Evolutionary conservation across 2,888 invertebrate species (phyloP).

Genomic region (Patella pellucida): DNA sequence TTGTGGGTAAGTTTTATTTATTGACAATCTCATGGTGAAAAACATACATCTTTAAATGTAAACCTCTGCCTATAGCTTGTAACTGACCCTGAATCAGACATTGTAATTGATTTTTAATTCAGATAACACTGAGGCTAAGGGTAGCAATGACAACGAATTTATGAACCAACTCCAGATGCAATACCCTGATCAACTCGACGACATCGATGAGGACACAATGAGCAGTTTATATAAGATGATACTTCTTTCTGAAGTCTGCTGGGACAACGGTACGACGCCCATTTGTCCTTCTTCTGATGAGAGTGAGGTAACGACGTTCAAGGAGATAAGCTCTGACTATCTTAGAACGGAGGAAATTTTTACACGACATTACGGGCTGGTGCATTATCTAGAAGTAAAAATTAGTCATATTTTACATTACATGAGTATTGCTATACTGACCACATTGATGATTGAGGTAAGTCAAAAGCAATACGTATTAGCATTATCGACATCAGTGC

Average conservation of each 20-base stretch:
- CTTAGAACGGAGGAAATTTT: too few species aligned
- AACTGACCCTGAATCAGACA: neutral
- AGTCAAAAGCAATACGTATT: neutral
- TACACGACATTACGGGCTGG: neutral
- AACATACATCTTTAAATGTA: too few species aligned
- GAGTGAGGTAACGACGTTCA: too few species aligned
- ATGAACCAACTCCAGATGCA: slow-evolving; percentile 35
- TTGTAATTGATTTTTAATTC: slow-evolving; percentile 12
- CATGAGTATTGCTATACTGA: slow-evolving; percentile 55
- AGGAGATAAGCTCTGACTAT: too few species aligned
- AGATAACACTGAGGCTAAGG: slow-evolving; percentile 40
- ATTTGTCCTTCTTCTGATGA: too few species aligned
- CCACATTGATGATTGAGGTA: slow-evolving; percentile 50
- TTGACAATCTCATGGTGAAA: too few species aligned
- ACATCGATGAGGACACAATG: slow-evolving; percentile 6
- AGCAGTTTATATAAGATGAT: neutral
- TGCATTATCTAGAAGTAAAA: slow-evolving; percentile 43
- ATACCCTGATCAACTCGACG: slow-evolving; percentile 33
- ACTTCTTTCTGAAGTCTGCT: neutral
- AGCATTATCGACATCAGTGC: too few species aligned
- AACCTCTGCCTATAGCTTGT: too few species aligned
- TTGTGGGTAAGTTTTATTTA: too few species aligned
- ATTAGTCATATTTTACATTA: slow-evolving; percentile 57
- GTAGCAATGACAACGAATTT: slow-evolving; percentile 33
- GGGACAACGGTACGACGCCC: neutral